Base-by-base conservation (phyloP, 2,888 invertebrate genomes). In the Euplexia lucipara region DNA sequence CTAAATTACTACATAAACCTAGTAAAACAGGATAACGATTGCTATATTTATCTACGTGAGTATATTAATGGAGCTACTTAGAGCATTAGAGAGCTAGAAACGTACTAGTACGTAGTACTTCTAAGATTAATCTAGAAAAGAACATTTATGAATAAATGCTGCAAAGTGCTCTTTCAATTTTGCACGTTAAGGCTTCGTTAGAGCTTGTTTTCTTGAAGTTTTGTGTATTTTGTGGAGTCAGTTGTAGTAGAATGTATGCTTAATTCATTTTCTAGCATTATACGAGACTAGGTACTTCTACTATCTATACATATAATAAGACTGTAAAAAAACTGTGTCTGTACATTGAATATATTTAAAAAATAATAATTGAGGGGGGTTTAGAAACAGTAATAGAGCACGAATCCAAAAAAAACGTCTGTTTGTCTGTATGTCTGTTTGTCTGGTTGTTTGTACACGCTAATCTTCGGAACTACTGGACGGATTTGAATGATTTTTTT, bases 21-120 rank as follows among this genome's bases (percentile, higher is more conserved):
- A 39, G 58, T 47, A 16, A 26, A 57, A 47, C 69, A 41, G 34
- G 68, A 57, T 12, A 14, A 14, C 16, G 45, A 45, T 57, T 12
- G 20, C 45, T 41, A 3, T 34, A 26, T 10, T 18, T 34, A 34
- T n/a, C 10, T 34, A 8, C n/a, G 3, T 6, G 9, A 10, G 12
- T 14, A 9, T 39, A 18, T 22, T 18, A 12, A 45, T n/a, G n/a
- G 26, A 34, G 6, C 1, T 54, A 54, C 32, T 16, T 12, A 9
- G 0, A 34, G 9, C 4, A 41, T 20, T 35, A 47, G 57, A 65
- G 57, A 56, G 32, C 45, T 54, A 34, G 32, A 12, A 22, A 18
- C 32, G 20, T n/a, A n/a, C n/a, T n/a, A n/a, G n/a, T n/a, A n/a
- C n/a, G n/a, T n/a, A n/a, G n/a, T n/a, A n/a, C n/a, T n/a, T 22